These are phyloP conservation scores for Cephalopholis sonnerati DNA, from an alignment of 2,113 vertebrate species.

Conservation along the genomic window DNA sequence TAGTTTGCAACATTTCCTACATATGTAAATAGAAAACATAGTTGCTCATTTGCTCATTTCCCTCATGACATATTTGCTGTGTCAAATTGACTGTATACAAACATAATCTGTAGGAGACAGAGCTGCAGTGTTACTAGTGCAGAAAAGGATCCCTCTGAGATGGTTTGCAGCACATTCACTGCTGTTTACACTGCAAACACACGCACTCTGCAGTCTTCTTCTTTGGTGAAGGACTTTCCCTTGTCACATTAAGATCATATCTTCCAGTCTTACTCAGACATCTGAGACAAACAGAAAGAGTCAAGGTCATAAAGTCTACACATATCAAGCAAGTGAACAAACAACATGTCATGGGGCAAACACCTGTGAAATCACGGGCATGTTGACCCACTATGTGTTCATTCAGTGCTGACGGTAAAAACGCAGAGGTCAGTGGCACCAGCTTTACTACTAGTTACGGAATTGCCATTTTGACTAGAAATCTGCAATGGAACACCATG, in stretches of 20 bases:
- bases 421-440: conserved; percentile 31
- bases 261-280: background rate
- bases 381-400: conserved; percentile 28
- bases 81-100: no score
- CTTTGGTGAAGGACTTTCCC: background rate
- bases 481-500: conserved; percentile 32
- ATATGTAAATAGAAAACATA: no score
- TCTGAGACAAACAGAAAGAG: conserved; percentile 14
- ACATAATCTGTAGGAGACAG: no score
- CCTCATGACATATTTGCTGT: no score
- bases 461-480: conserved; percentile 15
- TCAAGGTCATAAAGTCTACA: background rate
- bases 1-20: no score
- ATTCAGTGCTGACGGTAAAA: background rate
- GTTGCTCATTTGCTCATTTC: no score
- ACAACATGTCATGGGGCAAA: conserved; percentile 2
- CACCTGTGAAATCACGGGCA: conserved; percentile 26
- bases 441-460: background rate
- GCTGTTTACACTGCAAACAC: background rate
- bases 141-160: background rate
- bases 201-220: background rate
- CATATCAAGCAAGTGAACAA: conserved; percentile 24
- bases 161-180: background rate
- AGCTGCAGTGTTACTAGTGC: background rate
- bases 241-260: background rate